Conservation (phyloP, 2,113 vertebrate species). For the Corythornis vintsioides region DNA sequence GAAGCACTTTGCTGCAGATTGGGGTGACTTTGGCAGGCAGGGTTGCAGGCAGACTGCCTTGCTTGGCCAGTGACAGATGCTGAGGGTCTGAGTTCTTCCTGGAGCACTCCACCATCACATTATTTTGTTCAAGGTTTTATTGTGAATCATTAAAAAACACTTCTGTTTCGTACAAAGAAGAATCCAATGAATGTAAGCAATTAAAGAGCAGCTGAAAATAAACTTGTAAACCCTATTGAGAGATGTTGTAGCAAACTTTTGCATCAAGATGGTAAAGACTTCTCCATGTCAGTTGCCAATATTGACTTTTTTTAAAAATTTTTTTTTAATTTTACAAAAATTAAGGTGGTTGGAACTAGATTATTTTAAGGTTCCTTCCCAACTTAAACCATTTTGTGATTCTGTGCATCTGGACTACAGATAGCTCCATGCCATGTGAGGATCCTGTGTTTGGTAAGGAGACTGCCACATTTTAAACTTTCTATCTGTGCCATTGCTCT, state of each 20-base stretch:
- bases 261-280: not conserved
- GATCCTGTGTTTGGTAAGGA: not conserved
- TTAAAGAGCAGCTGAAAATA: not conserved
- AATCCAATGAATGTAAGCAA: not conserved
- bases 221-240: not conserved
- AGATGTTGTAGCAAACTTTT: not conserved
- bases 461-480: not conserved
- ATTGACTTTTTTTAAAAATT: not conserved
- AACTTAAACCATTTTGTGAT: not conserved
- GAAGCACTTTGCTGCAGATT: not conserved
- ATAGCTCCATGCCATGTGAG: not conserved
- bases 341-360: not conserved
- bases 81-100: not conserved
- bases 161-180: not conserved
- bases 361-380: not conserved
- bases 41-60: not conserved
- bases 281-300: no score
- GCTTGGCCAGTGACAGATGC: not conserved
- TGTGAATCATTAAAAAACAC: not conserved
- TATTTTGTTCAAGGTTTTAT: not conserved
- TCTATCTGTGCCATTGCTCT: not conserved
- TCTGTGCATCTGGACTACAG: not conserved
- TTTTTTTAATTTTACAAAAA: not conserved
- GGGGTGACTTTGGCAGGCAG: not conserved
- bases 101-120: fast-evolving